Conservation (phyloP, 2,797 vertebrate species). For the Hirundo rustica region DNA sequence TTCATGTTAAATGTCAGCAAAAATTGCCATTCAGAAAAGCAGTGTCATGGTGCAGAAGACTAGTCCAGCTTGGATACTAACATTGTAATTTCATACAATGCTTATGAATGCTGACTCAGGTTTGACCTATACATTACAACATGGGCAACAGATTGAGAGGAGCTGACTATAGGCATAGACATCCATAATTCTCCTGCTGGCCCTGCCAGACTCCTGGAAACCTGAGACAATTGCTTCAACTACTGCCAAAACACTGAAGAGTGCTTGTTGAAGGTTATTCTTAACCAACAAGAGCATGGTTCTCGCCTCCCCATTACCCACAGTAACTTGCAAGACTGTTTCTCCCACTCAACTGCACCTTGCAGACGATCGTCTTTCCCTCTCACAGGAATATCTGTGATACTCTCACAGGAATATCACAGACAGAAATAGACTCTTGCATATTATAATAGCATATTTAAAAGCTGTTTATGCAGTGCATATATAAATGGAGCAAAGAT, state of each 20-base stretch:
- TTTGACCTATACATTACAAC: background rate
- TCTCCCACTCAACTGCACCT: background rate
- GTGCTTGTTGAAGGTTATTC: background rate
- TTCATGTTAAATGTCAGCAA: background rate
- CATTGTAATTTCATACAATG: background rate
- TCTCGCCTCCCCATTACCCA: background rate
- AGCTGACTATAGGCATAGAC: background rate
- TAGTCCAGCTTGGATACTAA: background rate
- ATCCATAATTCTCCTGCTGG: background rate
- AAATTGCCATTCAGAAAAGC: background rate
- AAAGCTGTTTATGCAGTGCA: constrained; percentile 21
- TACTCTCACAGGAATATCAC: constrained; percentile 22
- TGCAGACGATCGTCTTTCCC: background rate
- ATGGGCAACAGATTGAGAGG: background rate
- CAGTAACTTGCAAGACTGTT: background rate
- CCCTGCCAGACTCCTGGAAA: background rate
- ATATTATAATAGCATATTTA: constrained; percentile 23
- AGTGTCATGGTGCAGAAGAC: background rate
- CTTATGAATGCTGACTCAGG: background rate
- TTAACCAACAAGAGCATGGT: background rate
- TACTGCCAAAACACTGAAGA: background rate
- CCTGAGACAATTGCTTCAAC: background rate
- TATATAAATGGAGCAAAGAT: constrained; percentile 3
- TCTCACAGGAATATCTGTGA: background rate
- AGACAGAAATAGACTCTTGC: background rate